A percentile compares a stretch with the other conserved stretches of the same genome.
Evolutionary conservation across 2,888 invertebrate genomes (phyloP).

Genomic region (Coenonympha arcania): DNA sequence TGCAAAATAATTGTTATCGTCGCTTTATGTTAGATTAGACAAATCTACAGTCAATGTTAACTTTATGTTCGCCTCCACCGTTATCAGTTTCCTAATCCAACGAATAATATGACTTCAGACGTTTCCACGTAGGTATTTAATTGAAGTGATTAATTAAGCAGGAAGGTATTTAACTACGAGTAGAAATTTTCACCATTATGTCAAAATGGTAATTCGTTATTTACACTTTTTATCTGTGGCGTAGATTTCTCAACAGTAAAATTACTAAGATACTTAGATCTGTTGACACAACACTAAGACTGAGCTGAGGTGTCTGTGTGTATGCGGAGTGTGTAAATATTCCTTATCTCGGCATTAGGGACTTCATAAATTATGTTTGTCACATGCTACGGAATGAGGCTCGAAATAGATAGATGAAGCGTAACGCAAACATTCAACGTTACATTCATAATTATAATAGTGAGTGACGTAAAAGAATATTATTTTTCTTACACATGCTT

Average conservation of each 20-base stretch:
- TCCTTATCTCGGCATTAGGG: slow-evolving; percentile 69
- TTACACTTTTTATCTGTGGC: slow-evolving; percentile 60
- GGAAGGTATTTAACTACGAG: too few species aligned
- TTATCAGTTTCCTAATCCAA: slow-evolving; percentile 18
- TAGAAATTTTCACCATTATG: slow-evolving; percentile 36
- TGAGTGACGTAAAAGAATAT: too few species aligned
- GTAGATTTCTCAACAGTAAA: slow-evolving; percentile 66
- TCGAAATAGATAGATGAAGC: slow-evolving; percentile 21
- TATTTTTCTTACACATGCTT: too few species aligned
- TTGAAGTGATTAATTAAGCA: slow-evolving; percentile 28
- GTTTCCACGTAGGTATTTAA: not conserved
- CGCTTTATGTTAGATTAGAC: slow-evolving; percentile 12
- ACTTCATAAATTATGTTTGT: slow-evolving; percentile 75
- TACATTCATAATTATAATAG: too few species aligned
- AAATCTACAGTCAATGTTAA: slow-evolving; percentile 11
- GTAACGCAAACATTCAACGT: not conserved
- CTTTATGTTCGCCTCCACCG: slow-evolving; percentile 1
- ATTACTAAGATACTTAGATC: slow-evolving; percentile 65
- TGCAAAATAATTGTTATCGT: slow-evolving; percentile 13
- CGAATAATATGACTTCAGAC: not conserved
- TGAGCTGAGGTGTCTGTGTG: slow-evolving; percentile 62
- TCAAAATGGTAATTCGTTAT: slow-evolving; percentile 48
- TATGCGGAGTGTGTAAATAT: slow-evolving; percentile 68
- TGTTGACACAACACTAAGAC: slow-evolving; percentile 67
- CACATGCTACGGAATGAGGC: slow-evolving; percentile 57